Evolutionary conservation across 2,797 vertebrate genomes (phyloP).

Genomic region (Mormyrus hasselquistii): DNA sequence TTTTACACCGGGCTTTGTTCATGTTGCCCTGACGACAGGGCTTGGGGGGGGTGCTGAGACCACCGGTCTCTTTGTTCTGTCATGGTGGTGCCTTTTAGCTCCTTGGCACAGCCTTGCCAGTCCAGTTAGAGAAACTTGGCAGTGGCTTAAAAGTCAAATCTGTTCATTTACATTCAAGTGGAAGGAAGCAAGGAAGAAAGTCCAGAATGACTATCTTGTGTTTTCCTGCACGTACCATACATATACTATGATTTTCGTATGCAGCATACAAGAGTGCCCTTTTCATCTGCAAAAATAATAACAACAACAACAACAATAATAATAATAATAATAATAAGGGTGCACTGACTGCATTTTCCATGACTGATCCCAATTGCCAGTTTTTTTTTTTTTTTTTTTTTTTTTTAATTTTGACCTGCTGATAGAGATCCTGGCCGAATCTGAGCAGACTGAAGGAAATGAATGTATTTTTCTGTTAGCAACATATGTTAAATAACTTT

Average conservation of each 20-base stretch:
- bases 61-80: constrained; percentile 45
- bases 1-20: constrained; percentile 21
- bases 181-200: constrained; percentile 50
- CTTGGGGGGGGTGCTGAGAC: constrained; percentile 52
- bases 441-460: too few species aligned
- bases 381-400: too few species aligned
- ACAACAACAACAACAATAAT: neutral
- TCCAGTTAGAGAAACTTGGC: constrained; percentile 61
- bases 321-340: too few species aligned
- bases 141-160: constrained; percentile 68
- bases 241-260: neutral
- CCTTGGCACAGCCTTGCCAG: constrained; percentile 30
- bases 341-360: too few species aligned
- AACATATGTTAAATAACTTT: too few species aligned
- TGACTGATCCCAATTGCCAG: neutral
- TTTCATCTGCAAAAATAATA: neutral
- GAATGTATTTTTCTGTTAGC: too few species aligned
- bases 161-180: constrained; percentile 76
- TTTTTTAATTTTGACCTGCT: too few species aligned
- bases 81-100: constrained; percentile 31
- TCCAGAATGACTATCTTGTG: constrained; percentile 39
- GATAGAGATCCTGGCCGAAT: too few species aligned
- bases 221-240: constrained; percentile 14
- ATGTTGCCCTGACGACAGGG: constrained; percentile 37
- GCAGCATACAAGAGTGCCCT: neutral